These are phyloP conservation scores for Lepas anatifera DNA, from an alignment of 2,888 invertebrate genomes.

Conservation along the genomic window DNA sequence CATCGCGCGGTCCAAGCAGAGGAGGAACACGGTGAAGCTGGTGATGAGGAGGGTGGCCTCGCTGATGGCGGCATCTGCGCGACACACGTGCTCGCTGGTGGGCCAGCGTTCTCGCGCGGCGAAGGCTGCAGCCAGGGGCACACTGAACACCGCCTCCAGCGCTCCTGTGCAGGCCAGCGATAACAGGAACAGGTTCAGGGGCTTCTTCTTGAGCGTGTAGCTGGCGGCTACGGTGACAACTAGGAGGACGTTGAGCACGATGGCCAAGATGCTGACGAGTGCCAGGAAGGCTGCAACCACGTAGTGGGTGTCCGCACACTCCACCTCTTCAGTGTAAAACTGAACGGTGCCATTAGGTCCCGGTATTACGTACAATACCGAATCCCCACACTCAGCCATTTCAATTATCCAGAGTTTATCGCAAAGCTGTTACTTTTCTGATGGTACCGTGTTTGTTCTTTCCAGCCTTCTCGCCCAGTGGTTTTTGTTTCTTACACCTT, in stretches of 20 bases:
- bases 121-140: slow-evolving; percentile 24
- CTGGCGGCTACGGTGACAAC: slow-evolving; percentile 27
- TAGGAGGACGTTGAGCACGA: slow-evolving; percentile 26
- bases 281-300: slow-evolving; percentile 25
- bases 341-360: neutral
- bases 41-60: slow-evolving; percentile 26
- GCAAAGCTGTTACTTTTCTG: too few species aligned
- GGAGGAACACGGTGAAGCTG: slow-evolving; percentile 23
- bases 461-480: too few species aligned
- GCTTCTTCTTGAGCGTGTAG: slow-evolving; percentile 25
- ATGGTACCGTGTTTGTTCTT: too few species aligned
- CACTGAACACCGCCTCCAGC: slow-evolving; percentile 25
- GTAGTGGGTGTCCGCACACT: neutral
- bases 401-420: too few species aligned
- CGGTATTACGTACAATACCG: neutral
- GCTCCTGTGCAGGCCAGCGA: slow-evolving; percentile 25
- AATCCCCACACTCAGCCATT: neutral
- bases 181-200: slow-evolving; percentile 25
- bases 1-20: slow-evolving; percentile 26
- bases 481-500: too few species aligned
- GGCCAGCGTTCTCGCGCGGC: slow-evolving; percentile 22
- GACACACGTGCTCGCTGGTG: slow-evolving; percentile 24
- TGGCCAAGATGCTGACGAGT: slow-evolving; percentile 25
- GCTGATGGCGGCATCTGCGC: slow-evolving; percentile 26
- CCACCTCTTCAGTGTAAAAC: neutral